These are phyloP conservation scores for Myoxocephalus aenaeus DNA, from an alignment of 2,797 vertebrate genomes.

Conservation along the genomic window DNA sequence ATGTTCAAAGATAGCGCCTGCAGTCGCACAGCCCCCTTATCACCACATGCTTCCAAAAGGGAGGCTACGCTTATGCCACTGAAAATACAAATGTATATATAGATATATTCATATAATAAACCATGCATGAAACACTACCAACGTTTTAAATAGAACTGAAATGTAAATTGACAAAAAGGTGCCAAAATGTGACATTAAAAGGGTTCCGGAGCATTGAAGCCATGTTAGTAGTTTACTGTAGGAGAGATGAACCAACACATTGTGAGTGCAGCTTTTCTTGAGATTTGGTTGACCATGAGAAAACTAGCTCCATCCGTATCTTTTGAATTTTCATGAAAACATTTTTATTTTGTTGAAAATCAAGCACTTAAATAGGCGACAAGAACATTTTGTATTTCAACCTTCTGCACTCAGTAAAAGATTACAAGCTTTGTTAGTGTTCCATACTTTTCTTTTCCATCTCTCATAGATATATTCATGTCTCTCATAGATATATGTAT, in stretches of 20 bases:
- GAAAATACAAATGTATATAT: not conserved
- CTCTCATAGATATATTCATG: too few relatives aligned
- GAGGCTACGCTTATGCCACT: not conserved
- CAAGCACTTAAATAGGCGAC: not conserved
- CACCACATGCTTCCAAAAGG: not conserved
- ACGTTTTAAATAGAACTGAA: not conserved
- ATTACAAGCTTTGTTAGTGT: not conserved
- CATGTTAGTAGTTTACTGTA: not conserved
- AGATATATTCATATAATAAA: slow-evolving; percentile 9
- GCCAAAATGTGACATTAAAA: not conserved
- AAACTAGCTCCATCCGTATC: not conserved
- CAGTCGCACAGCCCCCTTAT: slow-evolving; percentile 39
- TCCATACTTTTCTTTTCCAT: not conserved
- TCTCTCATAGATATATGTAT: too few relatives aligned
- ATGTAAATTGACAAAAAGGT: not conserved
- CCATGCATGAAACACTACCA: not conserved
- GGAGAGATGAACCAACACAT: not conserved
- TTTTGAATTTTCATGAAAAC: not conserved
- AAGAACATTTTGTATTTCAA: not conserved
- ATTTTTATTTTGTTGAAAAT: not conserved
- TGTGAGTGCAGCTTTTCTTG: not conserved
- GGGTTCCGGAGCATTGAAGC: not conserved
- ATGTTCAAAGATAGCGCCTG: slow-evolving; percentile 61
- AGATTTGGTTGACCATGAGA: not conserved
- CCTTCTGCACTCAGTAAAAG: not conserved